Base-by-base conservation (phyloP, 2,888 invertebrate genomes). In the Apoda limacodes region DNA sequence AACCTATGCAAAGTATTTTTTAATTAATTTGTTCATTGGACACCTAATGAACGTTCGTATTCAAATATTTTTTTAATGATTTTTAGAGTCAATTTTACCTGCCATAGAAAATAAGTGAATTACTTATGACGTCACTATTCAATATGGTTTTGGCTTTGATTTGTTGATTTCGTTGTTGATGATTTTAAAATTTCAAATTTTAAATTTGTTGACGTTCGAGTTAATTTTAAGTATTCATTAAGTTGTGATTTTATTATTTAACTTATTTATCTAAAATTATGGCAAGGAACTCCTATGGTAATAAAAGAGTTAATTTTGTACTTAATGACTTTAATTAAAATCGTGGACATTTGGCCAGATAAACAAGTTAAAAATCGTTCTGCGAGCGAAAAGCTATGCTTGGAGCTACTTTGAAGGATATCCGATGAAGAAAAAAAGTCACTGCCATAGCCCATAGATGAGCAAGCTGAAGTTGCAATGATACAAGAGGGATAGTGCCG, bases 231-330 rank as follows among this genome's bases (percentile, higher is more conserved):
- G 74, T 74, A 70, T 76, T 75, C 75, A 63, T 72, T 78, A 76
- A 72, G 75, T 75, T 75, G 71, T 75, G 72, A 74, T 69, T 70
- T 74, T 72, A 71, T 75, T 76, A 66, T 72, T 74, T 72, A 76
- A 71, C 71, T 75, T 76, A 76, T 78, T 74, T 72, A 76, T 61
- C 64, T 76, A 65, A 80, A 80, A 78, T 78, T 80, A 80, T 76
- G 75, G 71, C 75, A 75, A 75, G 70, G 72, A 70, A 68, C 65
- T 67, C 64, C 62, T 72, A 72, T 65, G 68, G 65, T 67, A 74
- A 76, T 75, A 67, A 70, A 76, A 61, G 62, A 65, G 61, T 70
- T 71, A 47, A n/a, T 61, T 74, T 69, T 54, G 42, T 64, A 62
- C 42, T 22, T 38, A 26, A 37, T 25, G 43, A n/a, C n/a, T n/a